A percentile compares a stretch with the other conserved stretches of the same genome.
Evolutionary conservation across 1,140 invertebrate species (phyloP).

Genomic region (Globodera ellingtonae): DNA sequence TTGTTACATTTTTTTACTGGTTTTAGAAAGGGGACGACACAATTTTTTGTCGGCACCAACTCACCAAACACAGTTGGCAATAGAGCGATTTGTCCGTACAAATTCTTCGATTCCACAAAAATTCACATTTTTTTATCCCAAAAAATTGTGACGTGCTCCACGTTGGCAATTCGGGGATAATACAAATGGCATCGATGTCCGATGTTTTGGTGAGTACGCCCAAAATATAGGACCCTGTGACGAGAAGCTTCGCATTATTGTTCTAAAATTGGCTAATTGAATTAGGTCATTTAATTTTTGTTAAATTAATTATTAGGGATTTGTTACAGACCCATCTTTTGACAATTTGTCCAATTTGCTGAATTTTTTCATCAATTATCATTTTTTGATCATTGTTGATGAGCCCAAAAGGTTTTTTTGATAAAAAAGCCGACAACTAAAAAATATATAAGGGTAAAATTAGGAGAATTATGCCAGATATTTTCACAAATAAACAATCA

Average conservation of each 20-base stretch:
- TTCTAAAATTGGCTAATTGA: background rate
- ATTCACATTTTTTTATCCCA: background rate
- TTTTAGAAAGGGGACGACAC: background rate
- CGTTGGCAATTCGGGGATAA: background rate
- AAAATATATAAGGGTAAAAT: too few species aligned
- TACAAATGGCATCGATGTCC: conserved; percentile 10
- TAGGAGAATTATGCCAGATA: too few species aligned
- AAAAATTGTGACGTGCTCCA: background rate
- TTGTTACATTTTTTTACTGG: too few species aligned
- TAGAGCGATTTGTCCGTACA: background rate
- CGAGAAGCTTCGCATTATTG: background rate
- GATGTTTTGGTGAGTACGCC: background rate
- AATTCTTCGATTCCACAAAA: background rate
- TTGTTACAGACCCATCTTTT: background rate
- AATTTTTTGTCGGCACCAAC: background rate
- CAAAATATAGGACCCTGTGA: conserved; percentile 14
- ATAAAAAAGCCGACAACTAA: background rate
- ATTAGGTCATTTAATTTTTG: background rate
- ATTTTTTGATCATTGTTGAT: background rate
- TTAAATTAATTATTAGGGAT: background rate
- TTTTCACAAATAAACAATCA: too few species aligned
- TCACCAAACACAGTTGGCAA: background rate
- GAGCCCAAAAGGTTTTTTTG: background rate
- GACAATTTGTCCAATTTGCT: background rate
- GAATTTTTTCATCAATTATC: background rate